Evolutionary conservation across 2,888 invertebrate species (phyloP), one percentile per base, ranked within the genome.

Genomic region (Desoria tigrina): DNA sequence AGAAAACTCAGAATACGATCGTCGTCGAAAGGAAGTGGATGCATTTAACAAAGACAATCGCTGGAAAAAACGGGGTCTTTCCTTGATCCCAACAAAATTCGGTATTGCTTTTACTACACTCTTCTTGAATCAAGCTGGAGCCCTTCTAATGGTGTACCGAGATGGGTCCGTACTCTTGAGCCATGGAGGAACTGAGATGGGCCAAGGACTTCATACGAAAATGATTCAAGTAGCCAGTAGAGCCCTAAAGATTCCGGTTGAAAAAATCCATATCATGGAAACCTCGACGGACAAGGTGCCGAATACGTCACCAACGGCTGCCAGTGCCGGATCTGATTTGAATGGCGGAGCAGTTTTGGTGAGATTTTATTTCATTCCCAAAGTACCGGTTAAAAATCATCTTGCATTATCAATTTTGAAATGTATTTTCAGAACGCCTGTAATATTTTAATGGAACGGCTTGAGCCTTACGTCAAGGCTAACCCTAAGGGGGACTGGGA

Each of bases 161-260:
- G 84, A 84, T 77, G 84, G 83, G n/a, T 81, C 83, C 1, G 83
- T 84, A 4, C 77, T 83, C 9, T 62, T 84, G 3, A 77, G 80
- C 21, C 83, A 83, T 72, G 82, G 82, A 24, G 66, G 96, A 21
- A 89, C 90, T 7, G 97, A 98, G 84, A 96, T 97, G 90, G 97
- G 97, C 0, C 97, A 97, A 82, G 97, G 97, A 1, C 82, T 98
- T 3, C 91, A 95, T 79, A 97, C 93, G 0, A 97, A 97, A 84
- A 93, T 95, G 90, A 88, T 93, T 21, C 78, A 84, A 81, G 88
- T 93, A 14, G 91, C 92, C 4, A 89, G 92, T 49, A 84, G 88
- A 69, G 84, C 84, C 0, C 81, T 94, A 16, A 87, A 85, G 59
- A 85, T 92, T 28, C 86, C 89, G 2, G 79, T 84, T 0, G 85